phyloP scores from a whole-genome alignment of 2,797 vertebrate species.

The Rhyacichthys aspro region DNA sequence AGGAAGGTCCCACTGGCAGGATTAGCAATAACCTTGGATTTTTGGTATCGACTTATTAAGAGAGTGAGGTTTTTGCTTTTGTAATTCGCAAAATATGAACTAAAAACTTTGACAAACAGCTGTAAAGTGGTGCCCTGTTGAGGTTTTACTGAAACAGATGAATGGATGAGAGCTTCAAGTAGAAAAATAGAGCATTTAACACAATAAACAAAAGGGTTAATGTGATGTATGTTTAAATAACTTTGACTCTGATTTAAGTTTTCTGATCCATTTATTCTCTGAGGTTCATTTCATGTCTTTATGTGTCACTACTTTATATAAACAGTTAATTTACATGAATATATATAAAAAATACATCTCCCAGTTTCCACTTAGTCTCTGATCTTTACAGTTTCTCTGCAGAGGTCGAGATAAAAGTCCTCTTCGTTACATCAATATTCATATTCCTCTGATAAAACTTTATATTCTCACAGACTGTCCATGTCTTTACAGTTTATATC shows the following conservation, averaged over 20 bases:
- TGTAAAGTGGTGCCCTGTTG: no score
- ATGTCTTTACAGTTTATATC: constrained; percentile 39
- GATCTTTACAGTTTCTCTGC: not conserved
- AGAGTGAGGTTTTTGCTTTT: no score
- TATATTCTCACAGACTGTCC: constrained; percentile 46
- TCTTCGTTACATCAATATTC: constrained; percentile 26
- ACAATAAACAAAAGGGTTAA: not conserved
- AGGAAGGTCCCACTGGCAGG: no score
- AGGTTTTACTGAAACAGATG: no score
- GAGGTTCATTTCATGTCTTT: not conserved
- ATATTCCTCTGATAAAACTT: constrained; percentile 30
- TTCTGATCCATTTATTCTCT: constrained; percentile 5
- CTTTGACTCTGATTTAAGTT: not conserved
- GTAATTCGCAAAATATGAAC: no score
- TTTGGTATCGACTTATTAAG: no score
- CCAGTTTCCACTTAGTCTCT: constrained; percentile 4
- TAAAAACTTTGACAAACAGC: no score
- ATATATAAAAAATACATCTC: constrained; percentile 21
- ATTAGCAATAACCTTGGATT: no score
- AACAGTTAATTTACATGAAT: not conserved
- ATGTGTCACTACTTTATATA: constrained; percentile 15
- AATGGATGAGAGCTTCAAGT: no score
- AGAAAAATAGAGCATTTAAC: not conserved
- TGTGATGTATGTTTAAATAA: not conserved
- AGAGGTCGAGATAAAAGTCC: constrained; percentile 43